phyloP scores from a whole-genome alignment of 2,888 invertebrate species.

The Amblyjoppa proteus region DNA sequence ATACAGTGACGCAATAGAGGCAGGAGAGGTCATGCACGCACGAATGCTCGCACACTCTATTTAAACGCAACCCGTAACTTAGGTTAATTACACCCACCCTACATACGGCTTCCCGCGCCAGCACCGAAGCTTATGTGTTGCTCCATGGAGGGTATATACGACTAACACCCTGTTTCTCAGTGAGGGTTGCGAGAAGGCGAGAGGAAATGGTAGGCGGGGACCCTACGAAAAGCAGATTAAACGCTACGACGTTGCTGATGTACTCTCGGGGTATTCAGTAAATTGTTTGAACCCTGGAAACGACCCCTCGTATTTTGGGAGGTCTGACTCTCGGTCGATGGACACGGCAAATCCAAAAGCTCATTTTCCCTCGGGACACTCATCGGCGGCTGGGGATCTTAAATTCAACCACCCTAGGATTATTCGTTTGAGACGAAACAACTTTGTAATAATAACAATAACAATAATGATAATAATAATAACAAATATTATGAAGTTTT shows the following conservation, averaged over 20 bases:
- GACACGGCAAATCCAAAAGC: slow-evolving; percentile 6
- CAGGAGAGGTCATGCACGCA: slow-evolving; percentile 45
- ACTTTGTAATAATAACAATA: neutral
- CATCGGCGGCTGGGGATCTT: neutral
- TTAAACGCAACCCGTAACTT: slow-evolving; percentile 69
- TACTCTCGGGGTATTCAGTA: slow-evolving; percentile 69
- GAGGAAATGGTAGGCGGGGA: slow-evolving; percentile 63
- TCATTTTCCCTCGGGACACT: slow-evolving; percentile 16
- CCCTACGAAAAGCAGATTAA: slow-evolving; percentile 67
- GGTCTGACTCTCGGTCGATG: slow-evolving; percentile 48
- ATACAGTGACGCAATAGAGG: slow-evolving; percentile 14
- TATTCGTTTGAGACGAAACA: neutral
- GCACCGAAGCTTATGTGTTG: slow-evolving; percentile 19
- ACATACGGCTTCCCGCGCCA: slow-evolving; percentile 40
- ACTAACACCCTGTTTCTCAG: slow-evolving; percentile 33
- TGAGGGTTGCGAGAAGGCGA: slow-evolving; percentile 36
- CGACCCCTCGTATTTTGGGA: slow-evolving; percentile 69
- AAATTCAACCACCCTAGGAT: neutral
- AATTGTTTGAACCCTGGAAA: slow-evolving; percentile 71
- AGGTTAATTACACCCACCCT: slow-evolving; percentile 68
- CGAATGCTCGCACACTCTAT: slow-evolving; percentile 63
- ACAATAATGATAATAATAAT: neutral
- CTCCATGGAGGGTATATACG: slow-evolving; percentile 15
- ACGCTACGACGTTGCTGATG: slow-evolving; percentile 71
- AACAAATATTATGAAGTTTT: too few species aligned